Percentiles rank a stretch among this genome's conserved stretches.
phyloP scores from a whole-genome alignment of 2,888 invertebrate species.

The Caenorhabditis sinica region DNA sequence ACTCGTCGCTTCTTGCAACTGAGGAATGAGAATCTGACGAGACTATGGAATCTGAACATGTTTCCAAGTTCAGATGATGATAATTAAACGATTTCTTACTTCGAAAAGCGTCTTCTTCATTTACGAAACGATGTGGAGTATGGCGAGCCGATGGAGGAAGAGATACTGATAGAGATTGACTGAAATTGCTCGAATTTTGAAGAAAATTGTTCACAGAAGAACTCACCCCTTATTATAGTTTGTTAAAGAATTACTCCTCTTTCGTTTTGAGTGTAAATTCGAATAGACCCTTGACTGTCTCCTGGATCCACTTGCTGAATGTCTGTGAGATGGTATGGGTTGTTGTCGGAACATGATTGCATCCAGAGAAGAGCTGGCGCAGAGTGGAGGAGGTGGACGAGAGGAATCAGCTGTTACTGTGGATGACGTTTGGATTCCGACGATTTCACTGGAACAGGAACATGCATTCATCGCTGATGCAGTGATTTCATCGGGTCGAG shows the following conservation, averaged over 20 bases:
- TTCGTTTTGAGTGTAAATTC: conserved; percentile 68
- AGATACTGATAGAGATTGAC: conserved; percentile 71
- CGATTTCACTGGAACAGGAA: conserved; percentile 69
- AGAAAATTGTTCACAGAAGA: background rate
- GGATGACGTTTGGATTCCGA: conserved; percentile 53
- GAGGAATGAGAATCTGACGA: conserved; percentile 73
- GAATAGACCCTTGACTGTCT: conserved; percentile 69
- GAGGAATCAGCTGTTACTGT: conserved; percentile 50
- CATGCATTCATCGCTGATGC: conserved; percentile 68
- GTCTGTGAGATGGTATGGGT: conserved; percentile 66
- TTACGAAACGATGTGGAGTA: conserved; percentile 72
- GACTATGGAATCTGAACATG: conserved; percentile 57
- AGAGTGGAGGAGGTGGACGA: conserved; percentile 67
- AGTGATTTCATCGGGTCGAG: conserved; percentile 44
- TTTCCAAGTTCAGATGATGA: background rate
- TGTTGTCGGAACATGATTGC: conserved; percentile 72
- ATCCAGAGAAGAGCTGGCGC: conserved; percentile 71
- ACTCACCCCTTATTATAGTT: conserved; percentile 73
- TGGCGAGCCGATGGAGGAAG: conserved; percentile 74
- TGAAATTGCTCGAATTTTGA: conserved; percentile 25
- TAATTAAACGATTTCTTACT: conserved; percentile 25
- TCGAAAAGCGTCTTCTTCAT: conserved; percentile 68
- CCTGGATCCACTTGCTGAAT: conserved; percentile 71
- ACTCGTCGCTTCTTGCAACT: conserved; percentile 71
- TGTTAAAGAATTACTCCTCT: conserved; percentile 72